phyloP scores from a whole-genome alignment of 2,797 vertebrate genomes.

The Prunella strophiata region DNA sequence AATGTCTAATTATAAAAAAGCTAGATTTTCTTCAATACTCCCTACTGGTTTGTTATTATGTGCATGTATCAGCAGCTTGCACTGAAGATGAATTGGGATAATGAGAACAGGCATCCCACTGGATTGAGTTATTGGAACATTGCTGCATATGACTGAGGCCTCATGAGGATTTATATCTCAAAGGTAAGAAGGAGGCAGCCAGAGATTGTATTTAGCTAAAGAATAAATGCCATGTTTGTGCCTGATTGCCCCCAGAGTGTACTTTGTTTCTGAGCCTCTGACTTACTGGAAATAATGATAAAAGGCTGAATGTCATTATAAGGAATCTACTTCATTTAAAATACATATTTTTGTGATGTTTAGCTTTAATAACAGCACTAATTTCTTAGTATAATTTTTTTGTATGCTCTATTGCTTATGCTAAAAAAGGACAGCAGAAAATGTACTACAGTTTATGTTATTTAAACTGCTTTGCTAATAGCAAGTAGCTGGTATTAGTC shows the following conservation, averaged over 20 bases:
- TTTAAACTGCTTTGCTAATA: background rate
- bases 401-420: background rate
- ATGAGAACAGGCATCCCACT: background rate
- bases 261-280: slow-evolving; percentile 2
- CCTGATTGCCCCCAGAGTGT: background rate
- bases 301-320: background rate
- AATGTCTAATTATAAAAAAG: slow-evolving; percentile 37
- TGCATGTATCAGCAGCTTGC: background rate
- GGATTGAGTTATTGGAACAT: slow-evolving; percentile 10
- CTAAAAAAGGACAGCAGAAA: background rate
- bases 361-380: slow-evolving; percentile 22
- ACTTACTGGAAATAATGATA: background rate
- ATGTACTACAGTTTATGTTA: background rate
- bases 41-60: slow-evolving; percentile 14
- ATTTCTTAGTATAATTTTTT: slow-evolving; percentile 9
- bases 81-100: slow-evolving; percentile 20
- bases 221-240: slow-evolving; percentile 9
- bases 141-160: background rate
- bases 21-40: background rate
- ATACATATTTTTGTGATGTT: background rate
- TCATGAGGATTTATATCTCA: background rate
- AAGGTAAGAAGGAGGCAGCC: background rate
- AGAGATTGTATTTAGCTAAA: slow-evolving; percentile 15
- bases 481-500: background rate
- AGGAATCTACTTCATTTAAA: background rate